Evolutionary conservation across 2,113 vertebrate species (phyloP).

Genomic region (Coregonus clupeaformis): DNA sequence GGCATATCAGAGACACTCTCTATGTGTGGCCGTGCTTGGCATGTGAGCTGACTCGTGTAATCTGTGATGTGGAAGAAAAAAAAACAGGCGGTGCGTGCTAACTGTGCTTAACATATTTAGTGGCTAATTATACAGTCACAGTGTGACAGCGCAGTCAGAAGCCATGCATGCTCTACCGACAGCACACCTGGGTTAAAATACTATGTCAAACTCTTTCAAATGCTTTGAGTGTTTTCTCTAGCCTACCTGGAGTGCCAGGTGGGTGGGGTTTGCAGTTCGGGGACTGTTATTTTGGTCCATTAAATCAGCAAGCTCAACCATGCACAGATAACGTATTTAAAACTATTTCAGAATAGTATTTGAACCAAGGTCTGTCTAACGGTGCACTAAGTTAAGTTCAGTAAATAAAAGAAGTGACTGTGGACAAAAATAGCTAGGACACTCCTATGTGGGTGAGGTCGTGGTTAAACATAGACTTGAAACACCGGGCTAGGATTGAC

Average conservation of each 20-base stretch:
- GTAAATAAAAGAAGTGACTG: conserved; percentile 3
- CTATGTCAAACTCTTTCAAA: too few species aligned
- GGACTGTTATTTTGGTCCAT: too few species aligned
- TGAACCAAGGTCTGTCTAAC: background rate
- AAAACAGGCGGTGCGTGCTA: conserved; percentile 1
- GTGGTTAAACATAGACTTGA: conserved; percentile 19
- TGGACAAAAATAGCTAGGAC: conserved; percentile 8
- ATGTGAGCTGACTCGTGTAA: conserved; percentile 7
- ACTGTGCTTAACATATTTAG: background rate
- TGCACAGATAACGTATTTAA: too few species aligned
- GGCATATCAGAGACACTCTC: too few species aligned
- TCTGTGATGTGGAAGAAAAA: background rate
- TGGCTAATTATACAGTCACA: conserved; percentile 25
- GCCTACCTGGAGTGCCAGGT: too few species aligned
- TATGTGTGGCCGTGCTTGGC: conserved; percentile 8
- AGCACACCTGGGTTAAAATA: too few species aligned
- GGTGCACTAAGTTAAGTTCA: conserved; percentile 17
- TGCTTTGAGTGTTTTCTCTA: too few species aligned
- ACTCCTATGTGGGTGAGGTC: background rate
- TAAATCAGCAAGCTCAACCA: too few species aligned
- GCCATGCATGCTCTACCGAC: too few species aligned
- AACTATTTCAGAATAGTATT: too few species aligned
- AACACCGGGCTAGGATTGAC: background rate
- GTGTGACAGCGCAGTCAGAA: background rate
- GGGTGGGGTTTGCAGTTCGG: too few species aligned